Evolutionary conservation across 2,113 vertebrate genomes (phyloP).

Genomic region (Lycaon pictus): DNA sequence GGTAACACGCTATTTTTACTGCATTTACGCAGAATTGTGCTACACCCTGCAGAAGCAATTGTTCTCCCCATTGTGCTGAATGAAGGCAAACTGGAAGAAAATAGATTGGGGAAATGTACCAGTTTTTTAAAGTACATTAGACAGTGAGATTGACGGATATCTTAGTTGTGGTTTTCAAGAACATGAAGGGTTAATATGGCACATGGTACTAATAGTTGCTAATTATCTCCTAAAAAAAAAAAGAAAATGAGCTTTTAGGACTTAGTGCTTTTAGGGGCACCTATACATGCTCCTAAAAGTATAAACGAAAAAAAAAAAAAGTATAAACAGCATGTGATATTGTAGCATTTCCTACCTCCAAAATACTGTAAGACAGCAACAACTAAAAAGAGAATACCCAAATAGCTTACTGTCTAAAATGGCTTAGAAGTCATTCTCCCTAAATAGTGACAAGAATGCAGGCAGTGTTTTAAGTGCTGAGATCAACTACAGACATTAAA

Average conservation of each 20-base stretch:
- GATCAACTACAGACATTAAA: constrained; percentile 8
- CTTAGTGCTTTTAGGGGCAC: too few species aligned
- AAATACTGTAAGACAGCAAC: not conserved
- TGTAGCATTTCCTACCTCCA: not conserved
- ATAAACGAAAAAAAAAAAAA: not conserved
- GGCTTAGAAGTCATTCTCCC: not conserved
- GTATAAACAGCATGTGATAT: not conserved
- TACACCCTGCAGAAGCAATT: not conserved
- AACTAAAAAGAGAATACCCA: not conserved
- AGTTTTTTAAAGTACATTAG: not conserved
- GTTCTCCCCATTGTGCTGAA: not conserved
- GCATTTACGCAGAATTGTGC: not conserved
- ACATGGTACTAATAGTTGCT: not conserved
- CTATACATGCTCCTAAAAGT: not conserved
- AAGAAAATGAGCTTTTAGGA: not conserved
- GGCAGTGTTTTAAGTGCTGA: not conserved
- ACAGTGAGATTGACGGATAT: not conserved
- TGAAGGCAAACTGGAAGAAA: constrained; percentile 38
- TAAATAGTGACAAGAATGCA: not conserved
- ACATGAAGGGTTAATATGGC: not conserved
- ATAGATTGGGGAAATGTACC: not conserved
- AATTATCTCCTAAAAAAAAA: constrained; percentile 34
- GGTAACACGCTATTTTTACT: not conserved
- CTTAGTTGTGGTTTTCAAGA: not conserved
- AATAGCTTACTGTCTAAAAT: not conserved